Base-by-base conservation (phyloP, 2,888 invertebrate genomes). In the Temnothorax ravouxi region DNA sequence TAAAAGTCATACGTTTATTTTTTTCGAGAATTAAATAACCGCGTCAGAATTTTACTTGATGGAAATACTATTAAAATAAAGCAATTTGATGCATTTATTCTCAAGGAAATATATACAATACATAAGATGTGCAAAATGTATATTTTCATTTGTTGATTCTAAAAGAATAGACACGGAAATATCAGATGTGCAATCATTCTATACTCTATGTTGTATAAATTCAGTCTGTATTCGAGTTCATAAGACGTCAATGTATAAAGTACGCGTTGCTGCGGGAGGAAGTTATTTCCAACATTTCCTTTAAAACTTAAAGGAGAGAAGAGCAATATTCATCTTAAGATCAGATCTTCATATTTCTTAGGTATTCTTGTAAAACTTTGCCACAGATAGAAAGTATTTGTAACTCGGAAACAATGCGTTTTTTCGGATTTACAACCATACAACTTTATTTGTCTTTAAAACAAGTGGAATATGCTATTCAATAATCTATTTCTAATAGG, bases 361-460 rank as follows among this genome's bases (percentile, higher is more conserved):
- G 3, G n/a, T 41, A 74, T 59, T 64, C 75, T 62, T 15, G 21
- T 34, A 75, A 75, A 47, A 47, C 34, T 74, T 61, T 13, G n/a
- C 44, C 21, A 47, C 62, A 21, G 6, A 4, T 15, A 44, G 15
- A 61, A 44, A 34, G 44, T 4, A 74, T 74, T 74, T 74, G 13
- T 41, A 74, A 61, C 18, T 74, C 2, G 44, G n/a, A 62, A 74
- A 61, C 41, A 74, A 62, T 75, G 44, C n/a, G 13, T 64, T 64
- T 74, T 61, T 29, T 21, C 15, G 3, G 11, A 74, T 25, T 61
- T 62, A 29, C 15, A n/a, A 29, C 8, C n/a, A n/a, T 47, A 4
- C 15, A 18, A 61, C 15, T n/a, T 61, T 61, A 13, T 29, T 62
- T 3, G 5, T 62, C 6, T 62, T 62, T n/a, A 34, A 75, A 18